A percentile compares a stretch with the other conserved stretches of the same genome.
Evolutionary conservation across 2,113 vertebrate genomes (phyloP).

Genomic region (Telmatochromis brichardi): DNA sequence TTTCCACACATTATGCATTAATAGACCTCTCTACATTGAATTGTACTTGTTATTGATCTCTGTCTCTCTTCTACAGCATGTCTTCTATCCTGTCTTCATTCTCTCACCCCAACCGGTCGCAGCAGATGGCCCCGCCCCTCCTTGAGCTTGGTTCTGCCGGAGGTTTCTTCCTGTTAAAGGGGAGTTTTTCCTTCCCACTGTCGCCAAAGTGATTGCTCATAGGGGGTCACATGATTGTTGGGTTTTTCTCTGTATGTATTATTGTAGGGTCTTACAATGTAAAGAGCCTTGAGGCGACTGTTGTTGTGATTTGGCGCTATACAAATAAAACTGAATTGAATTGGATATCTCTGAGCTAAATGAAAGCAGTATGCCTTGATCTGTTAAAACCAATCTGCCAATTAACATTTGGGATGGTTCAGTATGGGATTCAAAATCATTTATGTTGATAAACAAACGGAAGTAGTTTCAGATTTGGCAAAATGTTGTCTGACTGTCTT

Average conservation of each 20-base stretch:
- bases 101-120: rapidly evolving
- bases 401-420: not conserved
- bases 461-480: not conserved
- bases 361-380: not conserved
- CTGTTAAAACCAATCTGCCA: not conserved
- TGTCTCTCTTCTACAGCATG: not conserved
- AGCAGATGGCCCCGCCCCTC: not conserved
- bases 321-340: not conserved
- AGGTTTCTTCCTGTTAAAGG: not conserved
- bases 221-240: not conserved
- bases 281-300: rapidly evolving
- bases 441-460: not conserved
- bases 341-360: not conserved
- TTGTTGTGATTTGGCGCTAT: not conserved
- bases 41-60: rapidly evolving
- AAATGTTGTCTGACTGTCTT: not conserved
- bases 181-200: not conserved
- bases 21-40: not conserved
- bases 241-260: rapidly evolving
- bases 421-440: not conserved
- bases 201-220: not conserved
- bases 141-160: rapidly evolving
- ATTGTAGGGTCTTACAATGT: not conserved
- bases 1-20: rapidly evolving
- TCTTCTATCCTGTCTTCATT: not conserved